Evolutionary conservation across 2,797 vertebrate genomes (phyloP).

Genomic region (Diglossa cyanea): DNA sequence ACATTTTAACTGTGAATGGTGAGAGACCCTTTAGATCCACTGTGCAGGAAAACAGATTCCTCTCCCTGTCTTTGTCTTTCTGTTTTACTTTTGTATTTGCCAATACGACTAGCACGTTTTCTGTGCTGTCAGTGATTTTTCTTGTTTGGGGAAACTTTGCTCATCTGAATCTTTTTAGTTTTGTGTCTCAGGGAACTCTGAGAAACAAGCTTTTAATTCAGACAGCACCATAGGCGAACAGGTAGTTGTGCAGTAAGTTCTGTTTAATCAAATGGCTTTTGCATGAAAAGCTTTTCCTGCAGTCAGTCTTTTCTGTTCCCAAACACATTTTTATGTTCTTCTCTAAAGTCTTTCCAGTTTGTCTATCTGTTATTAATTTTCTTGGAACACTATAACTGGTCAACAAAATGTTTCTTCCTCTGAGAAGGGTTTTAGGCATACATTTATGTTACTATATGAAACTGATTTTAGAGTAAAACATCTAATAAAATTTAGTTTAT

Average conservation of each 20-base stretch:
- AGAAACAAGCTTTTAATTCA: not conserved
- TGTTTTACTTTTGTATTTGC: not conserved
- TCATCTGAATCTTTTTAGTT: not conserved
- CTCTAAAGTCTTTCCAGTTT: constrained; percentile 47
- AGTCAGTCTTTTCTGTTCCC: not conserved
- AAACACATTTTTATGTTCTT: constrained; percentile 15
- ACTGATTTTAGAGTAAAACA: not conserved
- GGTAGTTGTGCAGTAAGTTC: not conserved
- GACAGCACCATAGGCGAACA: not conserved
- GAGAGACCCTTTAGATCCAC: not conserved
- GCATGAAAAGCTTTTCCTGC: constrained; percentile 1
- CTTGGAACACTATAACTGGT: not conserved
- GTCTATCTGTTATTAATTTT: constrained; percentile 53
- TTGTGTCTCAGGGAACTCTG: not conserved
- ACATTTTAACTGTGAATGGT: not conserved
- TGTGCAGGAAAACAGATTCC: not conserved
- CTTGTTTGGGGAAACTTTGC: not conserved
- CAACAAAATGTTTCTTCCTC: constrained; percentile 15
- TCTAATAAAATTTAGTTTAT: not conserved
- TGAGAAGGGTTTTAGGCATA: constrained; percentile 13
- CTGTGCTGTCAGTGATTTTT: not conserved
- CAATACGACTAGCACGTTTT: not conserved
- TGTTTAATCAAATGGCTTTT: constrained; percentile 7
- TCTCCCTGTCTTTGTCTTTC: not conserved
- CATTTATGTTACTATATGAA: constrained; percentile 1